Percentiles rank a stretch among this genome's conserved stretches.
phyloP scores from a whole-genome alignment of 2,888 invertebrate genomes.

The Malacosoma neustria region DNA sequence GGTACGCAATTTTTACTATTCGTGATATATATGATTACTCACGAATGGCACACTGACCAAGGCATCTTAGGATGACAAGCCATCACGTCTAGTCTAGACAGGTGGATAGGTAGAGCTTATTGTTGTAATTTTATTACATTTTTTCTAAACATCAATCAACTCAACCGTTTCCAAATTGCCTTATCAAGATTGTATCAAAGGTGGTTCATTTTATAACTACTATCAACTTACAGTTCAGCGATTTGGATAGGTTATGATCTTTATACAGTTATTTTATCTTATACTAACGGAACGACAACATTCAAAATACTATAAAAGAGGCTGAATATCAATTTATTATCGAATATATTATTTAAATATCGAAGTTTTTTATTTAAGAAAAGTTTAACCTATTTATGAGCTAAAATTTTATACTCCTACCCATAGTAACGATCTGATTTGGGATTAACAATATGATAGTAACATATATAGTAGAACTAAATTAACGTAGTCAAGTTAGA shows the following conservation, averaged over 20 bases:
- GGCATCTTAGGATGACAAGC: conserved; percentile 33
- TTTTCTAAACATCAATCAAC: neutral
- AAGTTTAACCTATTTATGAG: too few species aligned
- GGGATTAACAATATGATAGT: too few species aligned
- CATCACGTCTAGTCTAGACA: conserved; percentile 27
- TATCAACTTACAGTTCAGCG: neutral
- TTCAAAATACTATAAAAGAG: neutral
- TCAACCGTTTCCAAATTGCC: neutral
- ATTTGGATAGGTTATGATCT: neutral
- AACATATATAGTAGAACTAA: too few species aligned
- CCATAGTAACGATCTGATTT: too few species aligned
- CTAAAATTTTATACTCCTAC: too few species aligned
- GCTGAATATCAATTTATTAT: neutral
- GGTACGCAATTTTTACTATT: conserved; percentile 28
- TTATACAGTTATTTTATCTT: neutral
- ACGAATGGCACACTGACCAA: conserved; percentile 51
- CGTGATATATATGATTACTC: conserved; percentile 35
- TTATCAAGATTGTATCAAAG: neutral
- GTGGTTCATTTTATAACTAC: neutral
- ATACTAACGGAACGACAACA: neutral
- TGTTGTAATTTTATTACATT: neutral
- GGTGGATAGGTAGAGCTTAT: conserved; percentile 5
- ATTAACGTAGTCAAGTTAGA: too few species aligned
- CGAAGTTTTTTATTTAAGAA: too few species aligned
- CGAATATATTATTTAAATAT: too few species aligned